phyloP scores from a whole-genome alignment of 2,113 vertebrate species.

The Corythaixoides concolor region DNA sequence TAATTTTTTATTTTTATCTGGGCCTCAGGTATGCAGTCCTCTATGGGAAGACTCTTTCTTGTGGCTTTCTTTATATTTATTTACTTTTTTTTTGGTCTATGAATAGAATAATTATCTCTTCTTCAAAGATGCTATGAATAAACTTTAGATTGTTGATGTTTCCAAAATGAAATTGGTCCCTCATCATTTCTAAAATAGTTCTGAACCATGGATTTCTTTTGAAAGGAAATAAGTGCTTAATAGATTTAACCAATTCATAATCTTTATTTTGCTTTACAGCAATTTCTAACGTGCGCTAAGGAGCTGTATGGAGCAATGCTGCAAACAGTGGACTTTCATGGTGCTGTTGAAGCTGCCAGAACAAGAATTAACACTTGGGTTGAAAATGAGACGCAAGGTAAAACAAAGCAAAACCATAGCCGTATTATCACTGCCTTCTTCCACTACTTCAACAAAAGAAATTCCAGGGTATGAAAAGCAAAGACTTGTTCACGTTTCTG shows the following conservation, averaged over 20 bases:
- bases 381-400: conserved; percentile 77
- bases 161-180: background rate
- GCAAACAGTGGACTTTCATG: conserved; percentile 71
- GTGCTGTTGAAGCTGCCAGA: conserved; percentile 66
- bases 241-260: background rate
- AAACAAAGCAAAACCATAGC: background rate
- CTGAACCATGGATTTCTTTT: background rate
- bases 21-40: background rate
- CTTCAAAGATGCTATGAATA: background rate
- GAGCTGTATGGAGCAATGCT: conserved; percentile 69
- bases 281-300: conserved; percentile 51
- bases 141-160: background rate
- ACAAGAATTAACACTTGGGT: conserved; percentile 77
- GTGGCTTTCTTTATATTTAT: background rate
- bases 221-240: background rate
- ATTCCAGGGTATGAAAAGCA: background rate
- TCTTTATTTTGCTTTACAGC: conserved; percentile 49
- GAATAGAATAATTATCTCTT: background rate
- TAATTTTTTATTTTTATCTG: background rate
- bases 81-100: background rate
- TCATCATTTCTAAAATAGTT: background rate
- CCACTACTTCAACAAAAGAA: background rate
- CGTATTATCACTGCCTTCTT: background rate
- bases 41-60: background rate
- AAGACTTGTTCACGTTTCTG: background rate